Base-by-base conservation (phyloP, 2,113 vertebrate genomes). In the Coreoperca whiteheadi region DNA sequence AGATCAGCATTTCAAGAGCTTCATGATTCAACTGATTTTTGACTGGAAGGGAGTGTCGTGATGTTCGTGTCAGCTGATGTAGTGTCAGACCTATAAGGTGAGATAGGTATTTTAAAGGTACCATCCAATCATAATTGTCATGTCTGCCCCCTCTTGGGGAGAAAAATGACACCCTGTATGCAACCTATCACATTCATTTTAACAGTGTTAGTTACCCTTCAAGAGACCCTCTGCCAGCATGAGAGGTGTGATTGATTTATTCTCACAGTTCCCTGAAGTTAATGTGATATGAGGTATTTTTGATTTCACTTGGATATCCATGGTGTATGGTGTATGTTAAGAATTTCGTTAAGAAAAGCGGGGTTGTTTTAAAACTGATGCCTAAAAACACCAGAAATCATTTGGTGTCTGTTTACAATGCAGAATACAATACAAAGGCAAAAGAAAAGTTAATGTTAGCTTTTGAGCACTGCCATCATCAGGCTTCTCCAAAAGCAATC, bases 1-100 rank as follows among this genome's bases (percentile, higher is more conserved):
- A 84, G 79, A 93, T 88, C 78, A 81, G 81, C 76, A 81, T 87
- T 84, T 92, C 72, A 86, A 85, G 79, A 84, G 87, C 79, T 48
- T 78, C 54, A 67, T 75, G 85, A 87, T 74, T 87, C 72, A 78
- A 84, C 61, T n/a, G 43, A 70, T 84, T 84, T 91, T 86, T 86
- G 84, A 89, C 84, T 82, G 53, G 43, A 41, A 76, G 77, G 86
- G 74, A 79, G 63, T 73, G 72, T 75, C 43, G 43, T 28, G 54
- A 82, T 78, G 82, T 78, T 89, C 30, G 0, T 59, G 65, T 78
- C 74, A 67, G 56, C 82, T 90, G 89, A 87, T 88, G 82, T 86
- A 87, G 63, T 79, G 81, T 87, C 43, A 32, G 60, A n/a, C 43
- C 79, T 75, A 54, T 83, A 73, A 77, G 79, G 75, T 60, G 65